Evolutionary conservation across 2,113 vertebrate genomes (phyloP).

Genomic region (Potamarius usumacintae): DNA sequence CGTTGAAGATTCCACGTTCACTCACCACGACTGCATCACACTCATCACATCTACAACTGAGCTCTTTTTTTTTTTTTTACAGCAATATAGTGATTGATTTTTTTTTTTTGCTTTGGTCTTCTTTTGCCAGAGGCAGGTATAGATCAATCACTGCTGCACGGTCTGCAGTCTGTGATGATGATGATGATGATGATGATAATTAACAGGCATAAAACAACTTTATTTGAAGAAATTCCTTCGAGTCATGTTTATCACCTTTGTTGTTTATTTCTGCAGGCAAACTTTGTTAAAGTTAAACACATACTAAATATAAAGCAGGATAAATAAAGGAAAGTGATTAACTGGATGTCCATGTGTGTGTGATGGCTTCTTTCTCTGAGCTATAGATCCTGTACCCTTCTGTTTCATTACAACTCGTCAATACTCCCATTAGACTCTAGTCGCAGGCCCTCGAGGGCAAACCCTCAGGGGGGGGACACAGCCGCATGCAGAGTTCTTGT

Average conservation of each 20-base stretch:
- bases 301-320: neutral
- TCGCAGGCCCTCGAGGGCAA: slow-evolving; percentile 58
- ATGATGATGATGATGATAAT: neutral
- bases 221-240: neutral
- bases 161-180: neutral
- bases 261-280: neutral
- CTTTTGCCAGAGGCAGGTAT: neutral
- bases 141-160: neutral
- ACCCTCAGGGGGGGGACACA: neutral
- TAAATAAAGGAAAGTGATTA: slow-evolving; percentile 6
- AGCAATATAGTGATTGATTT: neutral
- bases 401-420: slow-evolving; percentile 70
- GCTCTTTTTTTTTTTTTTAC: too few species aligned
- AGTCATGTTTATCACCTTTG: too few species aligned
- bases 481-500: neutral
- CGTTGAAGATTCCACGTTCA: neutral
- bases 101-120: neutral
- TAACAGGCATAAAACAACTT: neutral
- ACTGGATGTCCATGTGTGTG: neutral
- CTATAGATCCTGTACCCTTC: slow-evolving; percentile 54
- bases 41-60: neutral
- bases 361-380: slow-evolving; percentile 18
- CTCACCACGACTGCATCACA: neutral
- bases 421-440: slow-evolving; percentile 65
- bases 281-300: neutral